Conservation (phyloP, 2,113 vertebrate species). For the Brachypodius melanocephalos region DNA sequence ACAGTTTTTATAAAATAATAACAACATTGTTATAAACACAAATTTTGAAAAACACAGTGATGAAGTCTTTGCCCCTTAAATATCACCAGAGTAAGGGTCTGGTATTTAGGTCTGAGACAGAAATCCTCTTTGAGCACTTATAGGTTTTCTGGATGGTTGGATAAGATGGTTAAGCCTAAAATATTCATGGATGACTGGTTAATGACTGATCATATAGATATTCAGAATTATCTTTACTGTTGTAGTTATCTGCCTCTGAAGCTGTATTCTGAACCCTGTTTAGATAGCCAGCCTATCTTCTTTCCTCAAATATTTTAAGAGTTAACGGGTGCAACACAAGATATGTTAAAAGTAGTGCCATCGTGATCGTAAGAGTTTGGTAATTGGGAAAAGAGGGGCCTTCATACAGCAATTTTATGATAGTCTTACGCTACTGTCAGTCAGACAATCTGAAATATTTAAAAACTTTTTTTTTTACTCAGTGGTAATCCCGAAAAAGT, state of each 20-base stretch:
- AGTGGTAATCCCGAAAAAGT: not conserved
- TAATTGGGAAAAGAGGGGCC: rapidly evolving
- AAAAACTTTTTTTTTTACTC: not conserved
- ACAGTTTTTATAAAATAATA: not conserved
- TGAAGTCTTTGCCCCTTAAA: not conserved
- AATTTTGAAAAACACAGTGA: not conserved
- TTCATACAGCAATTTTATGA: not conserved
- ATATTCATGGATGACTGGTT: not conserved
- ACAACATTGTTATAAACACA: not conserved
- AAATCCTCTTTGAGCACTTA: not conserved
- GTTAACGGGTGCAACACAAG: not conserved
- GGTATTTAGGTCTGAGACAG: not conserved
- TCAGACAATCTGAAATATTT: not conserved
- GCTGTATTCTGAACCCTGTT: not conserved
- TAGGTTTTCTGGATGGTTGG: not conserved
- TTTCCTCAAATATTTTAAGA: not conserved
- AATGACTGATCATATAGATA: not conserved
- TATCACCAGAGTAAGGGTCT: not conserved
- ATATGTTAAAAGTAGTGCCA: not conserved
- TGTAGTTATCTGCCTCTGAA: not conserved
- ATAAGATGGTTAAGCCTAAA: not conserved
- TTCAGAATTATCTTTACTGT: not conserved
- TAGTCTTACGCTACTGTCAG: not conserved
- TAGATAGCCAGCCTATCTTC: not conserved
- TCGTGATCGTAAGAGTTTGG: not conserved